Percentiles rank a stretch among this genome's conserved stretches.
These are phyloP conservation scores for Coelopa frigida DNA, from an alignment of 1,140 invertebrate genomes.

Conservation along the genomic window DNA sequence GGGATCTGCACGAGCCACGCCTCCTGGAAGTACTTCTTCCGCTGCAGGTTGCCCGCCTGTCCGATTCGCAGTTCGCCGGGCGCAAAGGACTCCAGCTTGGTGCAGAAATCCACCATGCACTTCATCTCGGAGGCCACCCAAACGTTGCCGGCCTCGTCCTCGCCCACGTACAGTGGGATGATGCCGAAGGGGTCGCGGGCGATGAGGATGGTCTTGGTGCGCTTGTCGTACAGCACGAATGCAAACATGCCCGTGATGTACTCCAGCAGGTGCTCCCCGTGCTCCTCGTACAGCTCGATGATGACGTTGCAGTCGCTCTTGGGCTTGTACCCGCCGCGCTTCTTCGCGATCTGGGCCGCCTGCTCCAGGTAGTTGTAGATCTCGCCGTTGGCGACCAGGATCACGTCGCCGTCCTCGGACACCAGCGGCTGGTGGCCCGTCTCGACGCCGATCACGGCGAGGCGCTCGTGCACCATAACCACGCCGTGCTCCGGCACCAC, in stretches of 20 bases:
- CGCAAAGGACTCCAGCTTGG: conserved; percentile 26
- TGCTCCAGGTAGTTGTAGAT: conserved; percentile 42
- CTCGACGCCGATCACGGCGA: conserved; percentile 31
- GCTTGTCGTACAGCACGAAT: conserved; percentile 75
- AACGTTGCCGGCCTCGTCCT: conserved; percentile 44
- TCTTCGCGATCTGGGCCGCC: conserved; percentile 30
- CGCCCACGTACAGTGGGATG: conserved; percentile 58
- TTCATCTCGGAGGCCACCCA: conserved; percentile 43
- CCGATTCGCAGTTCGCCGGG: conserved; percentile 31
- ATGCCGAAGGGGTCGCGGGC: conserved; percentile 85
- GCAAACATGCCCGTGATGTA: conserved; percentile 76
- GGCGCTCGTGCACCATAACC: conserved; percentile 37
- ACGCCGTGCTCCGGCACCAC: conserved; percentile 30
- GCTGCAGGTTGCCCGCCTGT: conserved; percentile 18
- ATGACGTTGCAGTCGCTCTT: conserved; percentile 72
- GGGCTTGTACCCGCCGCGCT: conserved; percentile 53
- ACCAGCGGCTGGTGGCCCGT: conserved; percentile 36
- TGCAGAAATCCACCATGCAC: conserved; percentile 30
- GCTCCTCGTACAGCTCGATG: conserved; percentile 60
- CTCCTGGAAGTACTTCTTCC: conserved; percentile 25
- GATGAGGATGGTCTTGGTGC: conserved; percentile 60
- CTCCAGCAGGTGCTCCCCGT: conserved; percentile 54
- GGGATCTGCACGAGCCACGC: conserved; percentile 29
- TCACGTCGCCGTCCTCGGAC: conserved; percentile 27
- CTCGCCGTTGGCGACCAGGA: conserved; percentile 39